These are phyloP conservation scores for Leucania comma DNA, from an alignment of 2,888 invertebrate genomes.

Conservation along the genomic window DNA sequence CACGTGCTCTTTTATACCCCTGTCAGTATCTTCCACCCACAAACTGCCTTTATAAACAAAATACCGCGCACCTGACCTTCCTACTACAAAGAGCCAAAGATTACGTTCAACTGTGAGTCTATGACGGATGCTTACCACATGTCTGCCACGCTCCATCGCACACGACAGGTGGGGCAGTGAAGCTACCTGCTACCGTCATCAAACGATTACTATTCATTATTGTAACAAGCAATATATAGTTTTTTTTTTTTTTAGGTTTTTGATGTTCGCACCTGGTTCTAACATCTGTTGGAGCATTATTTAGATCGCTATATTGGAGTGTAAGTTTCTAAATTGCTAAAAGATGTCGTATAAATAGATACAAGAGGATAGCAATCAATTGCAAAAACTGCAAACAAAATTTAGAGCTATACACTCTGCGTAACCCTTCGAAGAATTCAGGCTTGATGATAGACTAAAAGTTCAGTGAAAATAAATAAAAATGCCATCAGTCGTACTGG, in stretches of 20 bases:
- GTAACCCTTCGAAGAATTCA: too few species aligned
- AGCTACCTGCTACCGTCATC: conserved; percentile 45
- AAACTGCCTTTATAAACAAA: not conserved
- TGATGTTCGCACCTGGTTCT: conserved; percentile 1
- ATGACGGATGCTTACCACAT: conserved; percentile 41
- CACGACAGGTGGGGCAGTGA: conserved; percentile 50
- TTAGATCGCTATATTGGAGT: not conserved
- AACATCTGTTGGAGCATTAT: conserved; percentile 3
- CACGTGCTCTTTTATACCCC: not conserved
- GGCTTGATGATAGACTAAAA: too few species aligned
- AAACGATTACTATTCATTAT: conserved; percentile 41
- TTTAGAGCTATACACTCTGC: too few species aligned
- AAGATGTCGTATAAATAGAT: not conserved
- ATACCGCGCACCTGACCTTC: conserved; percentile 11
- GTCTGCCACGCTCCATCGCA: conserved; percentile 26
- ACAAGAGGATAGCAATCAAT: not conserved
- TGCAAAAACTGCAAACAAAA: too few species aligned
- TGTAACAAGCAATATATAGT: conserved; percentile 1
- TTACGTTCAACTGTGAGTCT: not conserved
- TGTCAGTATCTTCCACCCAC: not conserved
- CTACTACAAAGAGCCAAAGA: conserved; percentile 11
- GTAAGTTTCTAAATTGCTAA: not conserved
- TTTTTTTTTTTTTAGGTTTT: not conserved
- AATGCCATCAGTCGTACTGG: too few species aligned
- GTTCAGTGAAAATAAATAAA: too few species aligned